Evolutionary conservation across 2,888 invertebrate genomes (phyloP).

Genomic region (Sphinx pinastri): DNA sequence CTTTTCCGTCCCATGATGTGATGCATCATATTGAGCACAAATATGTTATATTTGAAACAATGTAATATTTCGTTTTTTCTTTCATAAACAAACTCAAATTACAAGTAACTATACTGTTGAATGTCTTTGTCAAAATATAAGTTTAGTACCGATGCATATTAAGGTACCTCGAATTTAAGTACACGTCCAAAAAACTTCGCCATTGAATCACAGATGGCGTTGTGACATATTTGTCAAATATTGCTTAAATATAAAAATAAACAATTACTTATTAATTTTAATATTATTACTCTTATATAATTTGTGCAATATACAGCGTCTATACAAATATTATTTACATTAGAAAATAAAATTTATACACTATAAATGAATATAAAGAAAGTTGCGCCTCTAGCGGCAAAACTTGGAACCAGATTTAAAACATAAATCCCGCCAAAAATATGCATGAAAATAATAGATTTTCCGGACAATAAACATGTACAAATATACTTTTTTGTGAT

Average conservation of each 20-base stretch:
- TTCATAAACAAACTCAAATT: no score
- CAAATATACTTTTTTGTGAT: not conserved
- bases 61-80: not conserved
- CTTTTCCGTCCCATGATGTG: no score
- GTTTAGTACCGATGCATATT: no score
- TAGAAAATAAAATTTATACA: not conserved
- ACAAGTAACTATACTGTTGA: no score
- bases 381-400: not conserved
- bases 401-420: not conserved
- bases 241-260: not conserved
- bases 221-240: not conserved
- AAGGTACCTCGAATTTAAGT: no score
- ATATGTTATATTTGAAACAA: no score
- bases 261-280: not conserved
- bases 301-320: constrained; percentile 13
- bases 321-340: constrained; percentile 1
- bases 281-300: not conserved
- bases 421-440: not conserved
- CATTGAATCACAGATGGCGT: not conserved
- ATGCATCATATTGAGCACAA: no score
- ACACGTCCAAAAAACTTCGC: not conserved
- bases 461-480: not conserved
- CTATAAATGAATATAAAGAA: not conserved
- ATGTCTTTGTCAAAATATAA: no score
- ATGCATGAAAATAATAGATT: not conserved